Percentiles rank a stretch among this genome's conserved stretches.
Conservation (phyloP, 2,797 vertebrate species). For the Erpetoichthys calabaricus region DNA sequence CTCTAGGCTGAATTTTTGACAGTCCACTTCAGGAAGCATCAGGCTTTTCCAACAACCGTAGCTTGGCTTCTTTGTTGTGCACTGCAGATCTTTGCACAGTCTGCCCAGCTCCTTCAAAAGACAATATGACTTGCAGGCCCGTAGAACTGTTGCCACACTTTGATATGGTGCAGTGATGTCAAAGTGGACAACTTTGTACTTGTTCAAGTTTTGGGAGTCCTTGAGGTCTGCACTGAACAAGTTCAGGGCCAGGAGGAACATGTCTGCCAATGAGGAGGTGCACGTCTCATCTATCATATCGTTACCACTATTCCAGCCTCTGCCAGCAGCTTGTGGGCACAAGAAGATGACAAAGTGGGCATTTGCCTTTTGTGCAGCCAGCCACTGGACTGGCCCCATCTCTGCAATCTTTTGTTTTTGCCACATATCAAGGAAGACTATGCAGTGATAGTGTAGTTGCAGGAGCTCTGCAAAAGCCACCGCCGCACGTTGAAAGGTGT, state of each 20-base stretch:
- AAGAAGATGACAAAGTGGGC: conserved; percentile 54
- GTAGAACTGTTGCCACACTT: conserved; percentile 30
- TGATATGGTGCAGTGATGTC: conserved; percentile 16
- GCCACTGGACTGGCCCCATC: conserved; percentile 56
- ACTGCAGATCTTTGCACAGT: conserved; percentile 36
- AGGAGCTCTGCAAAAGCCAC: conserved; percentile 55
- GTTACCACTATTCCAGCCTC: neutral
- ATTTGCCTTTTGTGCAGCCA: conserved; percentile 37
- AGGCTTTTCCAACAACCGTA: conserved; percentile 7
- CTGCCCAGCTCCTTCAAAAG: conserved; percentile 49
- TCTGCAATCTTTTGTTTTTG: conserved; percentile 54
- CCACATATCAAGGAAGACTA: conserved; percentile 54
- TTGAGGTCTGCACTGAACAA: conserved; percentile 49
- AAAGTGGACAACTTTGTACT: conserved; percentile 54
- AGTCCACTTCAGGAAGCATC: conserved; percentile 3
- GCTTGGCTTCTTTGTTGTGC: neutral
- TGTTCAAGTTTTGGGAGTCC: conserved; percentile 26
- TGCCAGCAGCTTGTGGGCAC: conserved; percentile 19
- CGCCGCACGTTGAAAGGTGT: conserved; percentile 48
- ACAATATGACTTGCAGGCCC: conserved; percentile 38
- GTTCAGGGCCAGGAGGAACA: conserved; percentile 57
- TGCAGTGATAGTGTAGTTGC: conserved; percentile 36
- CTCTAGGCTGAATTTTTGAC: conserved; percentile 8
- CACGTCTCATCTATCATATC: conserved; percentile 15
- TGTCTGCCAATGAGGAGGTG: conserved; percentile 43